Evolutionary conservation across 2,888 invertebrate species (phyloP).

Genomic region (Hemicrepidius hirtus): DNA sequence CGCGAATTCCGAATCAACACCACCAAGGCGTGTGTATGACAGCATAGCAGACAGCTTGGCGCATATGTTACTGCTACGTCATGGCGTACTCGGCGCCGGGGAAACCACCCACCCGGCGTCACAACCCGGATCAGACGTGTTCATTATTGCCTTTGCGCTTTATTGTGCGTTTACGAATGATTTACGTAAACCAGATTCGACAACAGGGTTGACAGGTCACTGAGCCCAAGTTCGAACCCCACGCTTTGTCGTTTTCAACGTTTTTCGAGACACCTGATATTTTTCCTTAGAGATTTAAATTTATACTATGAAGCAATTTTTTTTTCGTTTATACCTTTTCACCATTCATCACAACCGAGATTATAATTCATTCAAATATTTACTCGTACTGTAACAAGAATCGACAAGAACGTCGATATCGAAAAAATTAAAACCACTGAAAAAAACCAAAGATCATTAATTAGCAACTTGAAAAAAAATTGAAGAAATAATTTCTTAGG

Average conservation of each 20-base stretch:
- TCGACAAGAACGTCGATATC: no score
- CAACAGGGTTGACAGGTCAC: conserved; percentile 14
- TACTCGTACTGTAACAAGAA: no score
- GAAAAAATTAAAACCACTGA: no score
- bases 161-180: conserved; percentile 15
- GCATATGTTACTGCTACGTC: background rate
- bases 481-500: no score
- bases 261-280: background rate
- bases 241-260: background rate
- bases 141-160: conserved; percentile 22
- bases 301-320: background rate
- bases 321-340: background rate
- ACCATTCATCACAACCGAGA: background rate
- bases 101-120: conserved; percentile 15
- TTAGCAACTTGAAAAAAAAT: no score
- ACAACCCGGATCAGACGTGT: conserved; percentile 17
- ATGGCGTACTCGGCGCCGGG: background rate
- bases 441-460: no score
- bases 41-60: conserved; percentile 9
- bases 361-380: no score
- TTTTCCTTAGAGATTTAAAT: background rate
- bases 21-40: conserved; percentile 10
- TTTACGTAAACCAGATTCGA: conserved; percentile 13
- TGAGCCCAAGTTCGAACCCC: background rate
- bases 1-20: background rate